Evolutionary conservation across 2,888 invertebrate genomes (phyloP), one percentile per base, ranked within the genome.

Genomic region (Apotomis betuletana): DNA sequence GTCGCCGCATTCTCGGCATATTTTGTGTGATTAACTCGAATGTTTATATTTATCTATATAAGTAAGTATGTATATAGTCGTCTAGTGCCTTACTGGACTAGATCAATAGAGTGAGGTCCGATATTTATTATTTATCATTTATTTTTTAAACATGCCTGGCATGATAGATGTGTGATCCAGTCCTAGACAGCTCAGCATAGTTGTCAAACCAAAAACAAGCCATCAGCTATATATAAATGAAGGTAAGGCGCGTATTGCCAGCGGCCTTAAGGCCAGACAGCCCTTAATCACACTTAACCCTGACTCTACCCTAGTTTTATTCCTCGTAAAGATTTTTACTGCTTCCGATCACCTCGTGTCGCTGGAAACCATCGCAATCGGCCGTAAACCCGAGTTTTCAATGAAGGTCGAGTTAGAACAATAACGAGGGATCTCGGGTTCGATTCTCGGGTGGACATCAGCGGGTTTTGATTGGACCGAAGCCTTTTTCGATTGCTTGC

Each of bases 261-360:
- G 49, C 9, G 52, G 41, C 44, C 57, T 51, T 69, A 49, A 8
- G 67, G 13, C 51, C 10, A 41, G 57, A 51, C 9, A 44, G 51
- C 52, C 57, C 57, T 63, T 88, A 88, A 91, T 91, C 90, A 90
- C 85, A 90, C 89, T 90, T 88, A 90, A 88, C 86, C 87, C 88
- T 81, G 78, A 80, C 81, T 77, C 84, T 77, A 77, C 83, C 85
- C 83, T 86, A 87, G 88, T 88, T 91, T 89, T 88, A 90, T 90
- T 85, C 78, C 85, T 84, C 87, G 85, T 91, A 91, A 90, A 91
- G 83, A 86, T 87, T 90, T 91, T 91, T 90, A 91, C 88, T 85
- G 80, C 86, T 82, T 74, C 80, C 86, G 84, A 86, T 87, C 85
- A 85, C 85, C 83, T 78, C 80, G 78, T 69, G 65, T 60, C 67